Base-by-base conservation (phyloP, 1,140 invertebrate species). In the Drosophila lowei region DNA sequence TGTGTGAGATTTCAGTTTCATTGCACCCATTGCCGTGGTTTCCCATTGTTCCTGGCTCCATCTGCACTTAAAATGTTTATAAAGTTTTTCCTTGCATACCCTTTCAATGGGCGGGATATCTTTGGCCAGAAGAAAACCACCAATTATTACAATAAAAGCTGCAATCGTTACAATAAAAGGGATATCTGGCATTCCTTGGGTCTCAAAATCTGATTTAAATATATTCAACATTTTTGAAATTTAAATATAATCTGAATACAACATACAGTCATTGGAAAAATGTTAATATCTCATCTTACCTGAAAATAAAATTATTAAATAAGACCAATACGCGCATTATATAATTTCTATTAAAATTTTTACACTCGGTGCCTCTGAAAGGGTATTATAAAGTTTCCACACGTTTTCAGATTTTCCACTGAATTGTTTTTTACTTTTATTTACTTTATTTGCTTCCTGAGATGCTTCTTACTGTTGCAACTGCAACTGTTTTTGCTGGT, bases 21-120 rank as follows among this genome's bases (percentile, higher is more conserved):
- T 86, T 86, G 77, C 64, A 73, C 61, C 68, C 81, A 77, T 77
- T 80, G 70, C 55, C 67, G 63, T 75, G 65, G 53, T 46, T 77
- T 59, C 61, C 54, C 43, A 47, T 62, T 65, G 72, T 67, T 68
- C 60, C 47, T 44, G 46, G 55, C 75, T 23, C 38, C 61, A 63
- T 64, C 73, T 85, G 77, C 81, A 86, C 81, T 85, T 86, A 77
- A 86, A 86, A 85, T 86, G 81, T 74, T 85, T 85, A 74, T 62
- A 81, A 86, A 86, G 57, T 85, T 64, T 72, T 50, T 44, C 15
- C 18, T 16, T 15, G 43, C 1, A 56, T 68, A 30, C 64, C 7
- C 52, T 68, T 16, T 25, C 4, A 16, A 5, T 6, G 8, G 30
- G 8, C 5, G 50, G 15, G 9, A 3, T 6, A 43, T 8, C 23